These are phyloP conservation scores for Chaetophractus vellerosus DNA, from an alignment of 2,797 vertebrate genomes.

Conservation along the genomic window DNA sequence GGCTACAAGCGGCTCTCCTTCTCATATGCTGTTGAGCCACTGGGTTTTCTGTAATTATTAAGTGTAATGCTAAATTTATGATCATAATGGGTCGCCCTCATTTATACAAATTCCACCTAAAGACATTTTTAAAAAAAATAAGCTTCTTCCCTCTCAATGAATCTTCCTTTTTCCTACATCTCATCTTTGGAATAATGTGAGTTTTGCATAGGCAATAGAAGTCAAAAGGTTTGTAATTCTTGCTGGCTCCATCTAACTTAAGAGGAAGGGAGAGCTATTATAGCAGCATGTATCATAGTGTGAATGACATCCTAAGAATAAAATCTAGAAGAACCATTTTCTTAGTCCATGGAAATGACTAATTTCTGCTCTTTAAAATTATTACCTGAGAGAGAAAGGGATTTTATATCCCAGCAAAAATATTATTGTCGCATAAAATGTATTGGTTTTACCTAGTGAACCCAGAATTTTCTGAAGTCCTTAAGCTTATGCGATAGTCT, in stretches of 20 bases:
- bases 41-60: neutral
- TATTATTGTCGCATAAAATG: neutral
- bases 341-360: slow-evolving; percentile 17
- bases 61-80: neutral
- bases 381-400: neutral
- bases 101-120: neutral
- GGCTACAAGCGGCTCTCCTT: neutral
- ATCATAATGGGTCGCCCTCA: neutral
- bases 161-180: neutral
- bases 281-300: neutral
- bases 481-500: neutral
- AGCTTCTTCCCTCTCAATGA: neutral
- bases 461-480: neutral
- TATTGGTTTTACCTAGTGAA: neutral
- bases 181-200: neutral
- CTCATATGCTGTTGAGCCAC: neutral
- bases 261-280: neutral
- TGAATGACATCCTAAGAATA: neutral
- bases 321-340: neutral
- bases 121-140: neutral
- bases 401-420: neutral
- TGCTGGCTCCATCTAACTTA: neutral
- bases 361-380: neutral
- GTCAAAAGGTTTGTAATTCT: neutral
- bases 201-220: neutral